These are phyloP conservation scores for Lampris incognitus DNA, from an alignment of 2,113 vertebrate species.

Conservation along the genomic window DNA sequence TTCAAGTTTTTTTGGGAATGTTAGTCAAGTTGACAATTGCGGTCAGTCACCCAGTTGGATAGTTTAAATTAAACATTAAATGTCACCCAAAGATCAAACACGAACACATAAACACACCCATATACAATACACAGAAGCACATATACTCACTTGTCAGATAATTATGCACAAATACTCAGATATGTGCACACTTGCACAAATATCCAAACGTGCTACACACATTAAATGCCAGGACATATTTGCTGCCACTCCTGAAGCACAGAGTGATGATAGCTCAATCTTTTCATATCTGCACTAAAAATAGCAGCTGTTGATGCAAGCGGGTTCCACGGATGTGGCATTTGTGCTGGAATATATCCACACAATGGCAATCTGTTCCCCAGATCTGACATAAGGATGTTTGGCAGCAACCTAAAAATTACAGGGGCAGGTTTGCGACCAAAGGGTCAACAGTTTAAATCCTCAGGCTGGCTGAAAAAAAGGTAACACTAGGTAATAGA, in stretches of 20 bases:
- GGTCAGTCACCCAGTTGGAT: too few relatives aligned
- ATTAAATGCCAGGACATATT: slow-evolving; percentile 19
- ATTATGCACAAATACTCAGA: too few relatives aligned
- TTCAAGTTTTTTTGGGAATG: too few relatives aligned
- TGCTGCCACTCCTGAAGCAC: slow-evolving; percentile 24
- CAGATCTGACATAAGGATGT: slow-evolving; percentile 40
- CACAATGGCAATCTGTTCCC: slow-evolving; percentile 32
- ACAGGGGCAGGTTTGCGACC: not conserved
- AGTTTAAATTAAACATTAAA: too few relatives aligned
- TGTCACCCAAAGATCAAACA: too few relatives aligned
- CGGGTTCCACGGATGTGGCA: slow-evolving; percentile 43
- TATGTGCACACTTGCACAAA: not conserved
- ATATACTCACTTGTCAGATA: too few relatives aligned
- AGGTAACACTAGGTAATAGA: too few relatives aligned
- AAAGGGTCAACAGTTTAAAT: slow-evolving; percentile 1
- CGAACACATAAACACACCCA: too few relatives aligned
- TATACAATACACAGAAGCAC: too few relatives aligned
- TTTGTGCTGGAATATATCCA: slow-evolving; percentile 35
- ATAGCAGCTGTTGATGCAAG: slow-evolving; percentile 57
- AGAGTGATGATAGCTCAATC: slow-evolving; percentile 33
- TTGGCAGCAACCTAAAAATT: slow-evolving; percentile 23
- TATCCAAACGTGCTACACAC: not conserved
- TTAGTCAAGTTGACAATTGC: too few relatives aligned
- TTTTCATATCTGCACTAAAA: slow-evolving; percentile 31
- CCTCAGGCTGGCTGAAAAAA: too few relatives aligned